A percentile compares a stretch with the other conserved stretches of the same genome.
phyloP scores from a whole-genome alignment of 2,888 invertebrate genomes.

The Diarsia brunnea region DNA sequence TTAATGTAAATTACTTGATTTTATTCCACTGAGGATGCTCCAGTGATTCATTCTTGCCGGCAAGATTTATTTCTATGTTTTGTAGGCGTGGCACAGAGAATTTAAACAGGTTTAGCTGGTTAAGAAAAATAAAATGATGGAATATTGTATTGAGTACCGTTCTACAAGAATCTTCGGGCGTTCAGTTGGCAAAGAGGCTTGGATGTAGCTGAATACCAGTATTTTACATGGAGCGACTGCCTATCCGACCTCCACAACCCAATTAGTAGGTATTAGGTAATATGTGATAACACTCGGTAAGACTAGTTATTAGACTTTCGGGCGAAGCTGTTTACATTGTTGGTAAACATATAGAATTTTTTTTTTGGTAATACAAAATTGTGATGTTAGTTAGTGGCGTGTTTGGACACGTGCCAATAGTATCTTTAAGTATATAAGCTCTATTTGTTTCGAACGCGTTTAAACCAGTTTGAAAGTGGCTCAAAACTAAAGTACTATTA shows the following conservation, averaged over 20 bases:
- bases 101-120: neutral
- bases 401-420: neutral
- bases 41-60: slow-evolving; percentile 30
- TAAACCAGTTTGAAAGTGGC: neutral
- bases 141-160: neutral
- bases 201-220: too few species aligned
- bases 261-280: too few species aligned
- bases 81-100: neutral
- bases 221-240: too few species aligned
- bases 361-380: neutral
- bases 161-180: neutral
- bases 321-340: too few species aligned
- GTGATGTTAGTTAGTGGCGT: neutral
- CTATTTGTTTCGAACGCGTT: neutral
- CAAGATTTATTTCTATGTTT: neutral
- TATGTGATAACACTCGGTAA: too few species aligned
- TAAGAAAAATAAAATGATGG: neutral
- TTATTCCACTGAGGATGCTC: slow-evolving; percentile 18
- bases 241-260: too few species aligned
- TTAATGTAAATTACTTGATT: slow-evolving; percentile 30
- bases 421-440: neutral
- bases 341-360: neutral
- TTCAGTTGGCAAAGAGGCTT: neutral
- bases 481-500: too few species aligned
- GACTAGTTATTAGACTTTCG: too few species aligned